A percentile compares a stretch with the other conserved stretches of the same genome.
phyloP scores from a whole-genome alignment of 2,888 invertebrate species.

The Agonopterix heracliana region DNA sequence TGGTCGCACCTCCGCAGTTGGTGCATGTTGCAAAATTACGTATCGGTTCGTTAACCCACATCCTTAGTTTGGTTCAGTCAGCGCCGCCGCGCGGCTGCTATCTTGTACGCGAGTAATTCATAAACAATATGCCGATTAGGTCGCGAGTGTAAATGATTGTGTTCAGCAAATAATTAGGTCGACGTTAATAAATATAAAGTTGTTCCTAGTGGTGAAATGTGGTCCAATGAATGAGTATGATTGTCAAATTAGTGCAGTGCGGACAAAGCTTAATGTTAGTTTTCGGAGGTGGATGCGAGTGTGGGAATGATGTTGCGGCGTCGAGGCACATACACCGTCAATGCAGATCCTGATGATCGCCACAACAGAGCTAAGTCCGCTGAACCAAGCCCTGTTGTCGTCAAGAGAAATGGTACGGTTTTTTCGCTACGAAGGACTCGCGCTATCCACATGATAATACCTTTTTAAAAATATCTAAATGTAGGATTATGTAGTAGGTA shows the following conservation, averaged over 20 bases:
- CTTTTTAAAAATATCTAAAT: no score
- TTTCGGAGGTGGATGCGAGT: conserved; percentile 1
- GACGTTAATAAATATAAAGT: no score
- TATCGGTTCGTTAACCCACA: conserved; percentile 62
- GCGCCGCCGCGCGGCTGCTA: conserved; percentile 27
- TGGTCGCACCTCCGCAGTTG: conserved; percentile 33
- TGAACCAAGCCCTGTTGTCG: conserved; percentile 30
- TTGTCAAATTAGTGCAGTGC: conserved; percentile 13
- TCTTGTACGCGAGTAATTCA: conserved; percentile 41
- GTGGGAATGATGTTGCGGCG: conserved; percentile 54
- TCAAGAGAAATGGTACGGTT: conserved; percentile 47
- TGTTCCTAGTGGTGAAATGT: no score
- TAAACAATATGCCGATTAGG: conserved; percentile 28
- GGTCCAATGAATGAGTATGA: conserved; percentile 6
- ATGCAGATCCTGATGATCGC: conserved; percentile 43
- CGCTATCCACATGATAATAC: not conserved
- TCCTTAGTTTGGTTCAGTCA: conserved; percentile 31
- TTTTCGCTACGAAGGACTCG: not conserved
- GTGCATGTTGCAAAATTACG: conserved; percentile 62
- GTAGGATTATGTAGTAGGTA: not conserved
- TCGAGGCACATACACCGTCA: conserved; percentile 65
- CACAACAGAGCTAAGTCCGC: conserved; percentile 34
- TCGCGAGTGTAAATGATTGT: not conserved
- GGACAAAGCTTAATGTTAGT: not conserved
- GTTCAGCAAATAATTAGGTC: no score